Evolutionary conservation across 2,888 invertebrate species (phyloP).

Genomic region (Drosophila algonquin): DNA sequence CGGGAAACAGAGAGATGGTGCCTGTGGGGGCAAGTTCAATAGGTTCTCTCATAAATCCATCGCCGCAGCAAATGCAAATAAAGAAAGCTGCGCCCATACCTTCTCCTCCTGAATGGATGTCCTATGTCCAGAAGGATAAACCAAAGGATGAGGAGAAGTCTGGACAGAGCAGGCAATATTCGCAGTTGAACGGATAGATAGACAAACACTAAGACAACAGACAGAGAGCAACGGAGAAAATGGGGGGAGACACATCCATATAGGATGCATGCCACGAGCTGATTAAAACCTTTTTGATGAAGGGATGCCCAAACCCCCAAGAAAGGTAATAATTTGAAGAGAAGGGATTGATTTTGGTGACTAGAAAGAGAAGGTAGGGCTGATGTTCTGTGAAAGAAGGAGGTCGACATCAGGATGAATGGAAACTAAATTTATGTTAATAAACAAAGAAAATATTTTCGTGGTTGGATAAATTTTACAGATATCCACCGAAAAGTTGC

Average conservation of each 20-base stretch:
- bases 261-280: constrained; percentile 46
- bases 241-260: constrained; percentile 6
- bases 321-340: background rate
- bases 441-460: too few species aligned
- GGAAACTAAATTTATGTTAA: too few species aligned
- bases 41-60: constrained; percentile 72
- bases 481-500: too few species aligned
- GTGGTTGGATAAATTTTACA: too few species aligned
- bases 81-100: constrained; percentile 45
- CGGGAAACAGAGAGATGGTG: constrained; percentile 5
- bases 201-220: constrained; percentile 34
- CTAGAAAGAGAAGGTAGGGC: background rate
- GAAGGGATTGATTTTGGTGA: background rate
- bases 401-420: too few species aligned
- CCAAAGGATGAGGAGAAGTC: constrained; percentile 11
- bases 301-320: constrained; percentile 33
- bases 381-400: background rate
- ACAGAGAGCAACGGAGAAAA: constrained; percentile 1
- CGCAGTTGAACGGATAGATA: constrained; percentile 52
- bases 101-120: background rate
- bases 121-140: constrained; percentile 8
- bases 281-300: constrained; percentile 65
- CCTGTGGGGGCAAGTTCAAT: constrained; percentile 52
- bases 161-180: constrained; percentile 34
- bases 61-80: constrained; percentile 72